Evolutionary conservation across 1,140 invertebrate genomes (phyloP), one percentile per base, ranked within the genome.

Genomic region (Saxidomus purpurata): DNA sequence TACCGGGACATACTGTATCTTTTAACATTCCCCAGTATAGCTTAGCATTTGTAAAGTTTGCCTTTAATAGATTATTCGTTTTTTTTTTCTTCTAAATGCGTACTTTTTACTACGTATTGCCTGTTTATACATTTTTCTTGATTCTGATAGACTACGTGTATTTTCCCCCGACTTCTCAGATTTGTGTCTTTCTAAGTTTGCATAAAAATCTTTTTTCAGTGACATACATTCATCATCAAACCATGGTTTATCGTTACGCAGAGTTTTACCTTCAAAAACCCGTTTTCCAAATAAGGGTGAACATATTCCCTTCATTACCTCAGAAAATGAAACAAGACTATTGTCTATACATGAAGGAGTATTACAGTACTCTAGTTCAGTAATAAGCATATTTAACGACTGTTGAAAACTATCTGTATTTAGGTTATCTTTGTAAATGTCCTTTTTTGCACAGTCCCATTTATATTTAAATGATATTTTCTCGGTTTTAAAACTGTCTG

Each of bases 11-110:
- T 31, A 19, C 8, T 15, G 17, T 17, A 22, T 36, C 28, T 19
- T 80, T 80, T 55, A 80, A 55, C 47, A 80, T 9, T 49, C n/a
- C 1, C 80, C 80, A 82, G 25, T 82, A 82, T 17, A 25, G 1
- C 28, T 34, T 82, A 22, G 80, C 80, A 82, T 82, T 61, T 43
- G 3, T 38, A 36, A n/a, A 38, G 13, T 59, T 82, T 1, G 31
- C 34, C 2, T 82, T 63, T 25, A 55, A 8, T 38, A 82, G 67
- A 63, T 61, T 63, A 13, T 61, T 6, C 11, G 59, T 40, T 4
- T 82, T 19, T 19, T 63, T 28, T 52, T 52, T n/a, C n/a, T 52
- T 22, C 36, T 52, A 11, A 13, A 17, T 43, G 15, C 11, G 15
- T 22, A 79, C 25, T 59, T 61, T 81, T 81, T 81, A 19, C 19